Percentiles rank a stretch among this genome's conserved stretches.
phyloP scores from a whole-genome alignment of 2,888 invertebrate species.

The Drosophila pseudotalamancana region DNA sequence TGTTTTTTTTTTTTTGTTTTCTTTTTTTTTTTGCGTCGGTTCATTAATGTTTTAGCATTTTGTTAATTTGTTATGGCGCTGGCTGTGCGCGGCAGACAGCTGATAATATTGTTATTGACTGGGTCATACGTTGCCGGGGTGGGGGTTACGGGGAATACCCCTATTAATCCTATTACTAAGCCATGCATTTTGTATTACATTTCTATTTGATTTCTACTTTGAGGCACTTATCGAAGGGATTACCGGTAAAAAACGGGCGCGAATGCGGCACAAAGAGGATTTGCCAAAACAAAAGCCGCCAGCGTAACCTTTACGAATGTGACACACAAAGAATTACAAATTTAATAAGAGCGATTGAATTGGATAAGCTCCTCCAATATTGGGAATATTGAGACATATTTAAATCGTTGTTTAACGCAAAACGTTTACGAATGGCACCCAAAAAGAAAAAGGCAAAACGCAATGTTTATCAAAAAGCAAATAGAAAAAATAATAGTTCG shows the following conservation, averaged over 20 bases:
- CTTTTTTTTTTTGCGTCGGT: slow-evolving; percentile 24
- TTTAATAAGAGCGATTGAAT: too few relatives aligned
- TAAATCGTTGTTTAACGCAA: neutral
- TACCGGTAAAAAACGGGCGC: neutral
- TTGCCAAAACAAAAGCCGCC: neutral
- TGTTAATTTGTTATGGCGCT: slow-evolving; percentile 66
- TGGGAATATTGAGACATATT: too few relatives aligned
- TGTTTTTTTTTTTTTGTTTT: neutral
- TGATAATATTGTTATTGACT: slow-evolving; percentile 30
- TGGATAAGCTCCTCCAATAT: too few relatives aligned
- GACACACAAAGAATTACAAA: neutral
- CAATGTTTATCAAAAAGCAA: too few relatives aligned
- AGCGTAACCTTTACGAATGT: neutral
- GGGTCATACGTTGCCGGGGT: slow-evolving; percentile 17
- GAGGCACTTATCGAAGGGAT: too few relatives aligned
- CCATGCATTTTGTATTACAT: too few relatives aligned
- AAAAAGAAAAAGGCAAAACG: neutral
- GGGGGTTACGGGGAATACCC: neutral
- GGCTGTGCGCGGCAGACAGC: slow-evolving; percentile 22
- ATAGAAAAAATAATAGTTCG: too few relatives aligned
- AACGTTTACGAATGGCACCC: neutral
- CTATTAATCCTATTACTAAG: too few relatives aligned
- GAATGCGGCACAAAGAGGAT: neutral
- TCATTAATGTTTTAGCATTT: slow-evolving; percentile 65
- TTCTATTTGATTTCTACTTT: too few relatives aligned